Evolutionary conservation across 2,797 vertebrate genomes (phyloP), one percentile per base, ranked within the genome.

Genomic region (Prionace glauca): DNA sequence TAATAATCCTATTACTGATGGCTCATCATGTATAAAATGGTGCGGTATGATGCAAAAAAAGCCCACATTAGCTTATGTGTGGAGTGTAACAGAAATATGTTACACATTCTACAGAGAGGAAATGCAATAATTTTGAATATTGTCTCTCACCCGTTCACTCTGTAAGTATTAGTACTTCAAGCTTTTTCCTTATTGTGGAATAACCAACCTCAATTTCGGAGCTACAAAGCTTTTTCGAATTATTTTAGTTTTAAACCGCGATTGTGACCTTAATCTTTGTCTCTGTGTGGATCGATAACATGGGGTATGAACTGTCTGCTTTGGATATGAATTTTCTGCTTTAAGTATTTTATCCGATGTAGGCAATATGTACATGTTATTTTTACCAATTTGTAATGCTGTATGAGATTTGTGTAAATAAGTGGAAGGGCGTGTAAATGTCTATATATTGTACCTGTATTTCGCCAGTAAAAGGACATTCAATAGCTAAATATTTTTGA

Each of bases 1-100:
- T 99, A 99, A 99, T 99, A 99, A 99, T 99, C 99, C 99, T 98
- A 99, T 99, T 99, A 99, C 99, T 99, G 99, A 98, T 98, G 98
- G 98, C 99, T 99, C 99, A 99, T 99, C 99, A 99, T 99, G 99
- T 99, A 99, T 99, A 99, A 99, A 99, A 99, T 98, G 99, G 98
- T 99, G 99, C 98, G 98, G 98, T 98, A 98, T 98, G 99, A 99
- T 98, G 99, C 99, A 98, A 99, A 99, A 98, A 99, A 98, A 99
- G 99, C 98, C 98, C 99, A 99, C 98, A 95, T 74, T 99, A 98
- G 98, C 99, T 99, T 98, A 97, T 97, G 98, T 97, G 97, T 97
- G 97, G 97, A 97, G 97, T 97, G 93, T 96, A 96, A 97, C 97
- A 97, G 98, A 98, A 98, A 98, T 98, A 77, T 95, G 71, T 95